Percentiles rank a stretch among this genome's conserved stretches.
Evolutionary conservation across 2,113 vertebrate species (phyloP).

Genomic region (Cariama cristata): DNA sequence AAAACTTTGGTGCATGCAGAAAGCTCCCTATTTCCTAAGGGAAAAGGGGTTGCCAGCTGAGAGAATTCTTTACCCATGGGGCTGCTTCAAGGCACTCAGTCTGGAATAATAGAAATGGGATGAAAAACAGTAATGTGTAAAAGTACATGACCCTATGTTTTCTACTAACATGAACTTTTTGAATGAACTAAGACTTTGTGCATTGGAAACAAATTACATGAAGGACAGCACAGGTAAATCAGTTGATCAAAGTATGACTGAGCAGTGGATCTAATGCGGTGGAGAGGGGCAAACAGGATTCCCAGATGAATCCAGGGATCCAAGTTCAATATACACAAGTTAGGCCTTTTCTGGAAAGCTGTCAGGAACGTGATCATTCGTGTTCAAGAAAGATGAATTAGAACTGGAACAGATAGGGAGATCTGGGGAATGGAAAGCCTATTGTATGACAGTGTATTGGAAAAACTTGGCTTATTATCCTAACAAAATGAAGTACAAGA

Average conservation of each 20-base stretch:
- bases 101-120: neutral
- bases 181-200: neutral
- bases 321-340: rapidly evolving
- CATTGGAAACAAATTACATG: neutral
- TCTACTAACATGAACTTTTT: neutral
- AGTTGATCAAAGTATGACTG: neutral
- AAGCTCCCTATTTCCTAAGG: neutral
- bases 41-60: neutral
- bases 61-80: neutral
- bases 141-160: neutral
- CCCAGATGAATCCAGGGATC: neutral
- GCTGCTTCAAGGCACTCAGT: neutral
- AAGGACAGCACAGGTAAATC: neutral
- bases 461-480: conserved; percentile 15
- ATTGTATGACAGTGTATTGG: neutral
- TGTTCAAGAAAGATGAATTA: neutral
- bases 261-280: neutral
- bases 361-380: neutral
- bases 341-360: neutral
- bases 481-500: neutral
- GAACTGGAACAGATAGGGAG: neutral
- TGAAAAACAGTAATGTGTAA: neutral
- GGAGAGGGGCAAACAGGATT: neutral
- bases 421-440: neutral
- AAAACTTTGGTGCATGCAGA: neutral